phyloP scores from a whole-genome alignment of 1,140 invertebrate species.

The Calliopsis andreniformis region DNA sequence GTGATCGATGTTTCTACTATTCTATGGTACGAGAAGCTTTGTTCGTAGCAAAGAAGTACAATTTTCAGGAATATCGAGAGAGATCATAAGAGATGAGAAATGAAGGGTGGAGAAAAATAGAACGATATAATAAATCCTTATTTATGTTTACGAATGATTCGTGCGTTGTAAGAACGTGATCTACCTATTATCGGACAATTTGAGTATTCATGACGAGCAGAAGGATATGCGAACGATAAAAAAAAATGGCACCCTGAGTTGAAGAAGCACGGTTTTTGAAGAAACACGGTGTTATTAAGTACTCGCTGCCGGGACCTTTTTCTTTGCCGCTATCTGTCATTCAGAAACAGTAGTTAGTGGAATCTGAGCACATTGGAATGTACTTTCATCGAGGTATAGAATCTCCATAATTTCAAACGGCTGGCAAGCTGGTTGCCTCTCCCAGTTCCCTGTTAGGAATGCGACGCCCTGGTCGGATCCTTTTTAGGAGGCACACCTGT shows the following conservation, averaged over 20 bases:
- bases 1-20: constrained; percentile 27
- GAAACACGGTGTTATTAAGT: constrained; percentile 42
- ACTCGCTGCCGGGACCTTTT: constrained; percentile 6
- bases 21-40: constrained; percentile 30
- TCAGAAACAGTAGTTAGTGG: not conserved
- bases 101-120: not conserved
- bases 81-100: constrained; percentile 13
- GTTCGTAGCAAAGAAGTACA: constrained; percentile 5
- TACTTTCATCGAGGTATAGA: constrained; percentile 52
- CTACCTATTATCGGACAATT: constrained; percentile 20
- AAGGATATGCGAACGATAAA: constrained; percentile 52
- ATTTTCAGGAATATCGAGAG: constrained; percentile 28
- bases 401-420: constrained; percentile 8
- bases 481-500: constrained; percentile 68
- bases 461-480: constrained; percentile 73
- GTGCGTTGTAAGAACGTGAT: constrained; percentile 10
- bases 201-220: constrained; percentile 26
- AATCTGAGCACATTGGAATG: constrained; percentile 43
- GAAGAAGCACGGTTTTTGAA: constrained; percentile 74
- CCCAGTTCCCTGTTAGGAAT: constrained; percentile 66
- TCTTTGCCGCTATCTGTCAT: constrained; percentile 3
- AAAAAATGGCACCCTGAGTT: constrained; percentile 78
- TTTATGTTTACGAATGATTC: not conserved
- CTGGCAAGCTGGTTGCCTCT: constrained; percentile 1
- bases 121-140: constrained; percentile 7